A percentile compares a stretch with the other conserved stretches of the same genome.
phyloP scores from a whole-genome alignment of 2,113 vertebrate species.

The Puffinus mauretanicus region DNA sequence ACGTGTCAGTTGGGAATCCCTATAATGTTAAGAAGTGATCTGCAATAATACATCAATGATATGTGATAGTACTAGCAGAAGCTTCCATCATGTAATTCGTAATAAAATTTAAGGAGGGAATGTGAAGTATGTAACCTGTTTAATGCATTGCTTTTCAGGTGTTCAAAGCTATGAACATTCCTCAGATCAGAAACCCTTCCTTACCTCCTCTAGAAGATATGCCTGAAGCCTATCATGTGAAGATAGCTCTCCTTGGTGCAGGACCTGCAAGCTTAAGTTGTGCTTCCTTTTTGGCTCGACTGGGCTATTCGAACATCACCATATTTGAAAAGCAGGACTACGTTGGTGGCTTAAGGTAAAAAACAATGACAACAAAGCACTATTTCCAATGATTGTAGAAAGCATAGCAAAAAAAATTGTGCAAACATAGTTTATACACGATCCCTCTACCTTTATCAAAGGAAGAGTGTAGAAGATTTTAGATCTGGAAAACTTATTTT shows the following conservation, averaged over 20 bases:
- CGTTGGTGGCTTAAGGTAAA: slow-evolving; percentile 85
- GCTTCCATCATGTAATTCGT: neutral
- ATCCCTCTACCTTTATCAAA: neutral
- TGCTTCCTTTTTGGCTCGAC: slow-evolving; percentile 81
- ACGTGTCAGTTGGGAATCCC: neutral
- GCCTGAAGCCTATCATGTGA: slow-evolving; percentile 75
- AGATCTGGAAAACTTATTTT: neutral
- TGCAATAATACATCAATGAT: neutral
- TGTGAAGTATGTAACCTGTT: neutral
- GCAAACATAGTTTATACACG: neutral
- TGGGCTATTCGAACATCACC: slow-evolving; percentile 83
- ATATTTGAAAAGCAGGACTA: slow-evolving; percentile 85
- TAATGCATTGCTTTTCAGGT: slow-evolving; percentile 70
- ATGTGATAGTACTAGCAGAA: neutral
- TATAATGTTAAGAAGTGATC: neutral
- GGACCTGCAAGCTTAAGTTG: slow-evolving; percentile 87
- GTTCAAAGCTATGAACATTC: slow-evolving; percentile 85
- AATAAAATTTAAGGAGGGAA: neutral
- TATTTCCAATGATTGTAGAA: neutral
- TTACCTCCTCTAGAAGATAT: slow-evolving; percentile 73
- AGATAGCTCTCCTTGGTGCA: slow-evolving; percentile 85
- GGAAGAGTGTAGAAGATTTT: neutral
- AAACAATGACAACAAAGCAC: neutral
- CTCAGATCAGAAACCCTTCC: slow-evolving; percentile 79
- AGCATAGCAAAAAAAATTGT: neutral